These are phyloP conservation scores for Hydropsyche betteni DNA, from an alignment of 2,888 invertebrate species.

Conservation along the genomic window DNA sequence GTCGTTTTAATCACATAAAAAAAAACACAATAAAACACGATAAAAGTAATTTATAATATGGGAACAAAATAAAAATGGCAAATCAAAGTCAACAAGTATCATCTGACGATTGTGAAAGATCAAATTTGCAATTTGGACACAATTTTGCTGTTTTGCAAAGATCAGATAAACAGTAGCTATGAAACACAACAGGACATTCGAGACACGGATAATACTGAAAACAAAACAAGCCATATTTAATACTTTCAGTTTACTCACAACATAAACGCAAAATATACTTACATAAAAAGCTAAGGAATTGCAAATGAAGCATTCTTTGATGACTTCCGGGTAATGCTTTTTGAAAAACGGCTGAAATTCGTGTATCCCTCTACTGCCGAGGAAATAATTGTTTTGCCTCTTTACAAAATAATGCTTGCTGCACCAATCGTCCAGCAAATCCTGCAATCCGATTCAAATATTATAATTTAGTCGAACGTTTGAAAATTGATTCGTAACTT, in stretches of 20 bases:
- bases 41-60: too few relatives aligned
- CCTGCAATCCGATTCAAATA: not conserved
- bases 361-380: constrained; percentile 26
- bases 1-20: too few relatives aligned
- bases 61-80: too few relatives aligned
- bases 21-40: too few relatives aligned
- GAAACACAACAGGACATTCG: constrained; percentile 1
- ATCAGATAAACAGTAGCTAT: constrained; percentile 10
- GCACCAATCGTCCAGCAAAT: constrained; percentile 26
- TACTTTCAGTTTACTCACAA: too few relatives aligned
- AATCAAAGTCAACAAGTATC: too few relatives aligned
- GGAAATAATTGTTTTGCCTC: not conserved
- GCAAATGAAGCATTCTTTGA: not conserved
- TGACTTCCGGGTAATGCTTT: not conserved
- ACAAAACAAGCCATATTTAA: not conserved
- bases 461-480: too few relatives aligned
- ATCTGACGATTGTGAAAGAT: too few relatives aligned
- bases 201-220: constrained; percentile 14
- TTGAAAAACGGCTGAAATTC: constrained; percentile 26
- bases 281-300: not conserved
- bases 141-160: too few relatives aligned
- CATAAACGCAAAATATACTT: too few relatives aligned
- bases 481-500: too few relatives aligned
- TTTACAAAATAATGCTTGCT: constrained; percentile 9
- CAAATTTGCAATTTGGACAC: too few relatives aligned